Percentiles rank a stretch among this genome's conserved stretches.
phyloP scores from a whole-genome alignment of 2,797 vertebrate genomes.

The Acanthurus tractus region DNA sequence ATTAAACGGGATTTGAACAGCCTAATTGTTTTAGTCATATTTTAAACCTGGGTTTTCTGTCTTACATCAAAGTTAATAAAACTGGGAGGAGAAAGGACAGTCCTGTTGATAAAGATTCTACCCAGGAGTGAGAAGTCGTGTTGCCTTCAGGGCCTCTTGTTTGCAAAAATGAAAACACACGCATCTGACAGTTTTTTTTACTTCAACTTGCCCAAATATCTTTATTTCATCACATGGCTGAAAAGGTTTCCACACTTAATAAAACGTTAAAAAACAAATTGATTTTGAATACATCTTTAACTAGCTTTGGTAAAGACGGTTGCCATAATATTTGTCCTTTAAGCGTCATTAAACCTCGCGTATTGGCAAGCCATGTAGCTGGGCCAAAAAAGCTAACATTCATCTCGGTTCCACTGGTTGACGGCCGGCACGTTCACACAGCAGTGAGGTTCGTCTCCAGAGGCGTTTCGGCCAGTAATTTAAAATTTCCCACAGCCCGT shows the following conservation, averaged over 20 bases:
- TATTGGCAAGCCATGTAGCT: too few relatives aligned
- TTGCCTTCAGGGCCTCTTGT: slow-evolving; percentile 7
- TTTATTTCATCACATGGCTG: too few relatives aligned
- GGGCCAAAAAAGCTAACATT: not conserved
- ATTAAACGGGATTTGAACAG: not conserved
- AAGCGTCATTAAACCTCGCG: too few relatives aligned
- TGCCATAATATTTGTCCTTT: not conserved
- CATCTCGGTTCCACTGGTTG: too few relatives aligned
- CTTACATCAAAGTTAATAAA: not conserved
- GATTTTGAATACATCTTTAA: not conserved
- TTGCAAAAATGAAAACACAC: too few relatives aligned
- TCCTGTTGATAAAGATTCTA: not conserved
- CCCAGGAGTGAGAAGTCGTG: not conserved
- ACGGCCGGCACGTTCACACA: too few relatives aligned
- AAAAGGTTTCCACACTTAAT: too few relatives aligned
- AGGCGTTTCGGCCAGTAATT: too few relatives aligned
- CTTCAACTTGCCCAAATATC: not conserved
- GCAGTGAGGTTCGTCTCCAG: too few relatives aligned
- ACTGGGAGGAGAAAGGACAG: too few relatives aligned
- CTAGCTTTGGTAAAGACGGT: not conserved
- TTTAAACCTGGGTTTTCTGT: too few relatives aligned
- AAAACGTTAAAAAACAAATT: not conserved
- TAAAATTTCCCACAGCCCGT: not conserved
- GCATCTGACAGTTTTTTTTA: not conserved
- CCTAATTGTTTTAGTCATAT: not conserved